Base-by-base conservation (phyloP, 2,113 vertebrate genomes). In the Lepus timidus region DNA sequence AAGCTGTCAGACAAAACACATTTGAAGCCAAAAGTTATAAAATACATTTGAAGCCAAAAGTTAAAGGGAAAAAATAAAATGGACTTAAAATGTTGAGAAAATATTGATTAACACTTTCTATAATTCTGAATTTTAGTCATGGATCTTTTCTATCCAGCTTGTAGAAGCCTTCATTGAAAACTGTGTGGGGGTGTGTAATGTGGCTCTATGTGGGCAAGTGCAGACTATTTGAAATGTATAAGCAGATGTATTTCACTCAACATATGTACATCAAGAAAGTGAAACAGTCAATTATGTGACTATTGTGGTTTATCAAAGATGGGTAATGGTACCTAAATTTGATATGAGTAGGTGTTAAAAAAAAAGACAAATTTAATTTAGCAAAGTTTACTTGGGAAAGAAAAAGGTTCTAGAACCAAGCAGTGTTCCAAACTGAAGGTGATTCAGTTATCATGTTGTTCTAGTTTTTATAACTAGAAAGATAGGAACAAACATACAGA, bases 101-200 rank as follows among this genome's bases (percentile, higher is more conserved):
- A 95, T 95, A 87, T 68, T 90, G n/a, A 92, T 89, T 86, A 93
- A 82, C 52, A 44, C 88, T 94, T 86, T 95, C 51, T 65, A 33
- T 0, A 80, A 84, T 84, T 89, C 13, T 83, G 58, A 74, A 55
- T 75, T 93, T 78, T 83, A 70, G 73, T 81, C 6, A 78, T 80
- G 31, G 78, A 73, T 16, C 19, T 71, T 31, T n/a, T 88, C 25
- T 55, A 19, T 88, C 23, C 36, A 68, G 68, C 29, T 74, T 92
- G 20, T 83, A 79, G 71, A 65, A 83, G 31, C 39, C 49, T 82
- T 81, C 62, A 64, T 31, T 81, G 29, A 96, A 95, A 92, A 90
- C 58, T 93, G 25, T 88, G 51, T 75, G 74, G 36, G 65, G 36
- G 29, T 65, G 61, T 93, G 27, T 78, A 39, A 75, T 16, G 1